A percentile compares a stretch with the other conserved stretches of the same genome.
Conservation (phyloP, 2,797 vertebrate species). For the Liparis tanakae region DNA sequence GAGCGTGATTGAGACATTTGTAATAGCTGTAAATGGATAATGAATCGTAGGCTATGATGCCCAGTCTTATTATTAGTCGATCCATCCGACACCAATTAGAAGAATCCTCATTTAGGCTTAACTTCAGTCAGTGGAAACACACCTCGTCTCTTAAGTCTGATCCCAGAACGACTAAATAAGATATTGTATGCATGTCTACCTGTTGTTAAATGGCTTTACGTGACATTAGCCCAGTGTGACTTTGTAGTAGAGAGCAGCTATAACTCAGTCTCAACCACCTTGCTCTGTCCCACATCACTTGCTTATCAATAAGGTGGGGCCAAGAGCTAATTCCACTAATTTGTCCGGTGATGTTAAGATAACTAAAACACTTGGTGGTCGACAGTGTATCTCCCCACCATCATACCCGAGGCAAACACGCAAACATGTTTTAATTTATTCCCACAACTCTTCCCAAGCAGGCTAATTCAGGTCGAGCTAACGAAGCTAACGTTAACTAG, state of each 20-base stretch:
- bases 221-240: neutral
- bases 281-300: conserved; percentile 12
- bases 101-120: neutral
- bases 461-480: conserved; percentile 28
- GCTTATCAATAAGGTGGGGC: neutral
- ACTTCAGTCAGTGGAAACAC: neutral
- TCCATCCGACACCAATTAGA: rapidly evolving
- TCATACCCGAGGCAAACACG: neutral
- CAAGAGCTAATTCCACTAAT: neutral
- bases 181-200: neutral
- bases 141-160: neutral
- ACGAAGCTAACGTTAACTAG: conserved; percentile 42
- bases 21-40: neutral
- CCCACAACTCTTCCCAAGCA: neutral
- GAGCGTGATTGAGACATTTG: neutral
- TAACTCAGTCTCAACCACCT: conserved; percentile 11
- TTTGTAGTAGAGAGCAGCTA: neutral
- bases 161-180: neutral
- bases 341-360: neutral
- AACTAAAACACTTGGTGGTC: neutral
- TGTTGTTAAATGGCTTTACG: neutral
- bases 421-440: neutral
- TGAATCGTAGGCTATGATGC: neutral
- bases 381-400: neutral
- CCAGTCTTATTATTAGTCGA: neutral